Conservation (phyloP, 1,140 invertebrate species). For the Brachionus calyciflorus region DNA sequence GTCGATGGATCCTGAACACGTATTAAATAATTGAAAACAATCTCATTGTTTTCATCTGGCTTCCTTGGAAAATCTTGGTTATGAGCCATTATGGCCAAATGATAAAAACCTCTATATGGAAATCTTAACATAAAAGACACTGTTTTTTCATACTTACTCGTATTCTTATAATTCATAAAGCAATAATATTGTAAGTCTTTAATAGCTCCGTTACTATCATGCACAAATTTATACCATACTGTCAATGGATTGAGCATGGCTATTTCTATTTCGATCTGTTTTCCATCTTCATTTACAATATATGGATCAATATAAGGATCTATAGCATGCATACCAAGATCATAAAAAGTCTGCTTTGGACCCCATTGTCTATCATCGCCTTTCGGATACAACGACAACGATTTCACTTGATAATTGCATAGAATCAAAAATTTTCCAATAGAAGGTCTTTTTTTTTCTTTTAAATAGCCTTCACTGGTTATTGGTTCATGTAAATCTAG, state of each 20-base stretch:
- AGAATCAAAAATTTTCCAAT: constrained; percentile 43
- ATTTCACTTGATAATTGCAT: constrained; percentile 25
- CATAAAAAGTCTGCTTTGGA: constrained; percentile 34
- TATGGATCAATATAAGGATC: constrained; percentile 32
- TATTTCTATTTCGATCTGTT: constrained; percentile 39
- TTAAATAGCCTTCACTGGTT: too few species aligned
- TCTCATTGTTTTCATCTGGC: constrained; percentile 42
- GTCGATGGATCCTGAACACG: constrained; percentile 18
- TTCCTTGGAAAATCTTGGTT: constrained; percentile 16
- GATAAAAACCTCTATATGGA: constrained; percentile 38
- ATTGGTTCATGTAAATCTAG: constrained; percentile 21
- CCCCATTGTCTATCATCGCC: constrained; percentile 40
- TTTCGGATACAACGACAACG: constrained; percentile 22
- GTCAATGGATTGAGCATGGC: constrained; percentile 20
- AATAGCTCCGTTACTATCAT: constrained; percentile 8
- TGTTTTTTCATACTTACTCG: constrained; percentile 27
- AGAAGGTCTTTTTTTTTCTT: constrained; percentile 10
- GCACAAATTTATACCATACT: constrained; percentile 34
- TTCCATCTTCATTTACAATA: constrained; percentile 39
- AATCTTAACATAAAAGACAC: constrained; percentile 39
- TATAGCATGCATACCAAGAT: constrained; percentile 35
- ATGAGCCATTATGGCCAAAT: constrained; percentile 34
- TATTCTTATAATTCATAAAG: constrained; percentile 42
- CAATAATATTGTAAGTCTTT: constrained; percentile 23
- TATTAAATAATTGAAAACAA: constrained; percentile 37